Conservation (phyloP, 37 sponge, comb jelly and placozoan species). For the Chondrosia reniformis region DNA sequence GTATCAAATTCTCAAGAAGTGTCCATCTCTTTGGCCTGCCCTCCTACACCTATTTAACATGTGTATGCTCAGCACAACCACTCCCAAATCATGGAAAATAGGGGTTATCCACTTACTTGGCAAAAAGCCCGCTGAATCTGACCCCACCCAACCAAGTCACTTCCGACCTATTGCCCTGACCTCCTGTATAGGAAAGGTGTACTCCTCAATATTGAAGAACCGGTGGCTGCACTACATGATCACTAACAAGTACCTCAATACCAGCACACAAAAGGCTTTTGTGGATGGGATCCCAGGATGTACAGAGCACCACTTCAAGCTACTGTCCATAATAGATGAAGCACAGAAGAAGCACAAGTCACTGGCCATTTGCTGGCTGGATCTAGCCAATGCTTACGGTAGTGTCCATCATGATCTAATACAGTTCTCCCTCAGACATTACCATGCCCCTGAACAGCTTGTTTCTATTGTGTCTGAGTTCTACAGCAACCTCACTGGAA, state of each 20-base stretch:
- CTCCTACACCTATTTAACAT: neutral
- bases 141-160: neutral
- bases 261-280: neutral
- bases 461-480: too few species aligned
- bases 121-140: neutral
- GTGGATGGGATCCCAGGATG: conserved; percentile 11
- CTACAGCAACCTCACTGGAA: too few species aligned
- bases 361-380: too few species aligned
- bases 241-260: conserved; percentile 3
- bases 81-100: neutral
- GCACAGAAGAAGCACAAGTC: too few species aligned
- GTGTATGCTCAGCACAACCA: neutral
- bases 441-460: too few species aligned
- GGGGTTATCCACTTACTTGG: neutral
- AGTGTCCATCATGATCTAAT: too few species aligned
- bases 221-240: conserved; percentile 15
- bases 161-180: neutral
- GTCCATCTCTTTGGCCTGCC: neutral
- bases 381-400: too few species aligned
- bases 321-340: too few species aligned
- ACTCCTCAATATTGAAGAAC: neutral
- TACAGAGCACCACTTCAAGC: conserved; percentile 25
- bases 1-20: neutral
- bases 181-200: neutral
- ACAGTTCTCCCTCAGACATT: too few species aligned